Evolutionary conservation across 1,140 invertebrate genomes (phyloP).

Genomic region (Drosophila pallidifrons): DNA sequence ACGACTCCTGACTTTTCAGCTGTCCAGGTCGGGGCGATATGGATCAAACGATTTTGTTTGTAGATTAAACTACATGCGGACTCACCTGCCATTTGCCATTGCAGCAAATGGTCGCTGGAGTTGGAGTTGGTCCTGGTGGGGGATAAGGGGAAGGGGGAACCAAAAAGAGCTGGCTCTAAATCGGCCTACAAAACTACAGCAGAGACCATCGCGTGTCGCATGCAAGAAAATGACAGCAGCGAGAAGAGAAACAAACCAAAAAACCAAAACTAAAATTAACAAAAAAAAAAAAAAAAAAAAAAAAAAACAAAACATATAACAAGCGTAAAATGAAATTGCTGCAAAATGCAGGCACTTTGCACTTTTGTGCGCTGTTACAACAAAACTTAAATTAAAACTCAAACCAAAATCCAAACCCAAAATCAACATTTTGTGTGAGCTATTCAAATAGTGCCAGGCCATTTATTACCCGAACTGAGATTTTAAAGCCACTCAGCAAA

Average conservation of each 20-base stretch:
- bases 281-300: background rate
- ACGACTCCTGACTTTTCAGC: constrained; percentile 8
- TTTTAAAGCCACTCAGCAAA: constrained; percentile 81
- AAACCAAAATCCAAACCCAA: constrained; percentile 45
- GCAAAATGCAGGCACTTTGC: constrained; percentile 75
- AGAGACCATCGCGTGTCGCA: constrained; percentile 69
- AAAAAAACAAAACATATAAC: background rate
- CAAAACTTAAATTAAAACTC: constrained; percentile 77
- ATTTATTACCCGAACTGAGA: constrained; percentile 73
- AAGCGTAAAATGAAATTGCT: constrained; percentile 53
- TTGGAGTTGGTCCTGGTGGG: constrained; percentile 8
- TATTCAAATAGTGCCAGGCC: constrained; percentile 71
- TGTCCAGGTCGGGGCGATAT: constrained; percentile 53
- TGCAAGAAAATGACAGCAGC: constrained; percentile 73
- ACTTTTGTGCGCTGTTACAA: constrained; percentile 64
- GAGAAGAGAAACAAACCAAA: constrained; percentile 29
- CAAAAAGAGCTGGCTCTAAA: constrained; percentile 15
- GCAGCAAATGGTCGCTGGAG: constrained; percentile 38
- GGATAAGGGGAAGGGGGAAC: background rate
- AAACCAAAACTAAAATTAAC: constrained; percentile 13
- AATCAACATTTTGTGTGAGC: constrained; percentile 59
- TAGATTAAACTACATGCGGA: constrained; percentile 74
- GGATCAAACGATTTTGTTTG: constrained; percentile 82
- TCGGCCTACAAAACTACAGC: constrained; percentile 53
- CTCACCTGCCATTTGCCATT: constrained; percentile 37